Percentiles rank a stretch among this genome's conserved stretches.
phyloP scores from a whole-genome alignment of 2,888 invertebrate species.

The Melangyna quadrimaculata region DNA sequence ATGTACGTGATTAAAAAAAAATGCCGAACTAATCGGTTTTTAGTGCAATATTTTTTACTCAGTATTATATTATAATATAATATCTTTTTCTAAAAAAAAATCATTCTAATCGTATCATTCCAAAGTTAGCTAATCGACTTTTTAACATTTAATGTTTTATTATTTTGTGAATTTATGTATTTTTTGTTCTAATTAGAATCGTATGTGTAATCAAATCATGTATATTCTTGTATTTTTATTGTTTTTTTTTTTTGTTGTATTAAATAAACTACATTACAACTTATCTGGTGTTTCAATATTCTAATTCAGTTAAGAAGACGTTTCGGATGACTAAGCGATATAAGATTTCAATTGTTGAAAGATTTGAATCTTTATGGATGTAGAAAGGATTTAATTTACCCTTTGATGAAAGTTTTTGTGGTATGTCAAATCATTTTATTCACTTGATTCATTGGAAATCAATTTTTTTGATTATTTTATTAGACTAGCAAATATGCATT shows the following conservation, averaged over 20 bases:
- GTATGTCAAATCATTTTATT: no score
- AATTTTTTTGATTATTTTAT: no score
- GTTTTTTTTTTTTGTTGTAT: slow-evolving; percentile 15
- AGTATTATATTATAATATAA: slow-evolving; percentile 17
- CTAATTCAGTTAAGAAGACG: no score
- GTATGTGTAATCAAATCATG: background rate
- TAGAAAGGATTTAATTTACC: no score
- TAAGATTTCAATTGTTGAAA: no score
- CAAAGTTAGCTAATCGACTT: slow-evolving; percentile 16
- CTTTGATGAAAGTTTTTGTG: no score
- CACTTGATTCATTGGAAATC: no score
- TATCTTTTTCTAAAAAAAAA: background rate
- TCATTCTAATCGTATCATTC: slow-evolving; percentile 11
- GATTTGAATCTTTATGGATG: no score
- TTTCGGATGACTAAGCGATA: no score
- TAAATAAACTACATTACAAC: slow-evolving; percentile 37
- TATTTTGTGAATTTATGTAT: background rate
- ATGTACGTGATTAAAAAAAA: background rate
- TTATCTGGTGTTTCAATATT: background rate
- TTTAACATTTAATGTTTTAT: slow-evolving; percentile 38
- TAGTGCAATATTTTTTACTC: slow-evolving; percentile 54
- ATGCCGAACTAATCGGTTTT: slow-evolving; percentile 9
- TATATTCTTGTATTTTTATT: background rate
- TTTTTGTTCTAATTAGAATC: slow-evolving; percentile 12
- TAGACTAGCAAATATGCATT: no score